Evolutionary conservation across 2,888 invertebrate genomes (phyloP).

Genomic region (Ennomos quercinarius): DNA sequence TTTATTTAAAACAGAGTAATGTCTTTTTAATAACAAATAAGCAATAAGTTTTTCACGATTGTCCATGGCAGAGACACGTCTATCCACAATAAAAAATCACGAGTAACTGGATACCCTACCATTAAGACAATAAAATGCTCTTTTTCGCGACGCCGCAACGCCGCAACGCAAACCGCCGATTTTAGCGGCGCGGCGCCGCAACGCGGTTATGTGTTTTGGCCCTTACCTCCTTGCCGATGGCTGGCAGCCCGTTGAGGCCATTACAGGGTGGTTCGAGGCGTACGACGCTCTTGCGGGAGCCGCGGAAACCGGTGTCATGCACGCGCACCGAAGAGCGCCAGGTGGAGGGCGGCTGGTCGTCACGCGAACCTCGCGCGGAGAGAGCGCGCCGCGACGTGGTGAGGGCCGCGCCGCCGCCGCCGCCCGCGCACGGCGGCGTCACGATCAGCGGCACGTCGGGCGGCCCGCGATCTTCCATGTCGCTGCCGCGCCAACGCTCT

Average conservation of each 20-base stretch:
- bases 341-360: slow-evolving; percentile 75
- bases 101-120: too few species aligned
- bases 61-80: too few species aligned
- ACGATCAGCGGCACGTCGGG: slow-evolving; percentile 79
- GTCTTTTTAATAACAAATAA: too few species aligned
- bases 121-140: too few species aligned
- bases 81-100: too few species aligned
- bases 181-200: too few species aligned
- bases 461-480: slow-evolving; percentile 85
- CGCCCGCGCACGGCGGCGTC: slow-evolving; percentile 68
- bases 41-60: too few species aligned
- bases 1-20: too few species aligned
- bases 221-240: slow-evolving; percentile 86
- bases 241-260: slow-evolving; percentile 85
- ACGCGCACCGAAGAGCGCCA: slow-evolving; percentile 88
- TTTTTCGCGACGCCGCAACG: too few species aligned
- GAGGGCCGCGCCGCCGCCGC: slow-evolving; percentile 66
- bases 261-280: slow-evolving; percentile 88
- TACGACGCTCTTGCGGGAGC: slow-evolving; percentile 87
- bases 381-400: slow-evolving; percentile 74
- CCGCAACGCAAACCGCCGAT: too few species aligned
- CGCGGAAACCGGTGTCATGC: slow-evolving; percentile 87
- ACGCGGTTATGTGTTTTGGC: too few species aligned
- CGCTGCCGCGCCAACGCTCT: slow-evolving; percentile 84
- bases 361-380: slow-evolving; percentile 75